Percentiles rank a stretch among this genome's conserved stretches.
phyloP scores from a whole-genome alignment of 2,888 invertebrate genomes.

The Orchesellides sinensis region DNA sequence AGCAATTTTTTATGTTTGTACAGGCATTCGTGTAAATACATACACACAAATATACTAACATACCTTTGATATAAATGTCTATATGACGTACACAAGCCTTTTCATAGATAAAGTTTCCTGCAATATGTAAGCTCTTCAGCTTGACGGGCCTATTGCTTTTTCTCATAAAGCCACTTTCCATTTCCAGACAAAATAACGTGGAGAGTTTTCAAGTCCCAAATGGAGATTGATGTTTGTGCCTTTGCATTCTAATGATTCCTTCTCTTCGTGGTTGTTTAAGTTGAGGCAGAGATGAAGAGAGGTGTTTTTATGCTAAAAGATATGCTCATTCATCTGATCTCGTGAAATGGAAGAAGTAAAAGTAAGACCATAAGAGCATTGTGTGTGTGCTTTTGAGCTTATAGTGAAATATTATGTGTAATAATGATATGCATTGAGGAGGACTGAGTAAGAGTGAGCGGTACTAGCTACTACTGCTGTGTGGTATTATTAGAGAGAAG shows the following conservation, averaged over 20 bases:
- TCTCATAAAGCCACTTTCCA: constrained; percentile 20
- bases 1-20: constrained; percentile 30
- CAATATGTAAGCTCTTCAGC: constrained; percentile 17
- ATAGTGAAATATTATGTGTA: constrained; percentile 30
- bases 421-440: constrained; percentile 14
- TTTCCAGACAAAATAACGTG: constrained; percentile 12
- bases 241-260: constrained; percentile 73
- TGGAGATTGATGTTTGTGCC: constrained; percentile 74
- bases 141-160: constrained; percentile 20
- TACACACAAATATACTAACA: background rate
- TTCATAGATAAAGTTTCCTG: background rate
- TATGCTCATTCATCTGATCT: constrained; percentile 60
- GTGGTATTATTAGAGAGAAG: constrained; percentile 13
- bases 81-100: background rate
- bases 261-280: constrained; percentile 50
- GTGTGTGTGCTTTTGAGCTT: constrained; percentile 44
- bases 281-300: constrained; percentile 61
- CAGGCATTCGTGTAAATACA: background rate
- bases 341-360: constrained; percentile 31
- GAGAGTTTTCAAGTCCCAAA: constrained; percentile 64
- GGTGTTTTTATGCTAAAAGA: constrained; percentile 59
- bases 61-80: too few relatives aligned
- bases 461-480: background rate
- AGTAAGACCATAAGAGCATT: constrained; percentile 21
- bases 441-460: background rate